Percentiles rank a stretch among this genome's conserved stretches.
Conservation (phyloP, 2,113 vertebrate genomes). For the Peromyscus leucopus region DNA sequence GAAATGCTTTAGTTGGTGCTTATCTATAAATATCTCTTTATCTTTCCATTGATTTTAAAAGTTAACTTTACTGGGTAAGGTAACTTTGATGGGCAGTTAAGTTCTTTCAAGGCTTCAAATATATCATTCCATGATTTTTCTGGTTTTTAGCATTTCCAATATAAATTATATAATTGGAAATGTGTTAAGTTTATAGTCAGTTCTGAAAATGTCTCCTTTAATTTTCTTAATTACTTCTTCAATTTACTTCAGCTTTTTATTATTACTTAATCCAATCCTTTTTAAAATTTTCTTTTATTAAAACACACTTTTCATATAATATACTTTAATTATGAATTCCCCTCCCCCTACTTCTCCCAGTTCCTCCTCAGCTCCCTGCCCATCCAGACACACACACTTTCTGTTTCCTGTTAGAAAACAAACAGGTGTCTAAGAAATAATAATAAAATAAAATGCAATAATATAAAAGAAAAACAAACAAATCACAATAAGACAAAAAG, state of each 20-base stretch:
- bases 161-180: neutral
- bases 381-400: neutral
- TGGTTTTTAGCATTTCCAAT: neutral
- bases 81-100: neutral
- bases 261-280: constrained; percentile 1
- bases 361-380: neutral
- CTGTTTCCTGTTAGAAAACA: neutral
- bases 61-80: neutral
- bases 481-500: neutral
- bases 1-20: neutral
- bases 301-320: neutral
- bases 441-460: neutral
- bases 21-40: neutral
- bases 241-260: constrained; percentile 19
- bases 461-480: neutral
- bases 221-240: neutral
- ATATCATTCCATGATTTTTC: neutral
- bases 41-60: neutral
- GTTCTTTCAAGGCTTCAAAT: neutral
- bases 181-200: neutral
- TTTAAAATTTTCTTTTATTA: neutral
- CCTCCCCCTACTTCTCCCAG: neutral
- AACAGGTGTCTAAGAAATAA: neutral
- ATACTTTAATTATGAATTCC: neutral
- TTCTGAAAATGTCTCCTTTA: neutral